Evolutionary conservation across 2,797 vertebrate species (phyloP).

Genomic region (Otolemur crassicaudatus): DNA sequence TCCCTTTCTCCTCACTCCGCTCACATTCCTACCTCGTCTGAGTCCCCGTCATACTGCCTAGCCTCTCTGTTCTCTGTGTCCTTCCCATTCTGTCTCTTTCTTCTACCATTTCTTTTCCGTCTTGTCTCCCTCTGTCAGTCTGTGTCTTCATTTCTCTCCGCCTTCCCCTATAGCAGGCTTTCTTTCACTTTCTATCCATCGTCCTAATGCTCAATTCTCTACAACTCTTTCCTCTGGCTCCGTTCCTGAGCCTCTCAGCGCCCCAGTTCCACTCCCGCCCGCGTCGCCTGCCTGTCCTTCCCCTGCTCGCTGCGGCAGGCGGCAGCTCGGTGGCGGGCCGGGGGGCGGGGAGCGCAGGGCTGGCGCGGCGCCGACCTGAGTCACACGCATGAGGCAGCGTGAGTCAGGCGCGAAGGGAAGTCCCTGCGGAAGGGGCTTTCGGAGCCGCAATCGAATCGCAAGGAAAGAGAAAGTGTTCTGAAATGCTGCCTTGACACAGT

Average conservation of each 20-base stretch:
- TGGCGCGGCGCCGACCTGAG: conserved; percentile 74
- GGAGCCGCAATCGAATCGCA: conserved; percentile 81
- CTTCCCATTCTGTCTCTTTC: neutral
- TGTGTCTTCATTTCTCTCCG: neutral
- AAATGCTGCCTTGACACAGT: conserved; percentile 78
- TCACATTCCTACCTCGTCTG: neutral
- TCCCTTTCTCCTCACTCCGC: neutral
- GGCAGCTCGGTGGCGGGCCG: neutral
- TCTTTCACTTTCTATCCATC: neutral
- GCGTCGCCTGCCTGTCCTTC: neutral
- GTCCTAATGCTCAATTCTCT: neutral
- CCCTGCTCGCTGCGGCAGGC: neutral
- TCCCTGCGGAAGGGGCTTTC: conserved; percentile 80
- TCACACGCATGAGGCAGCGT: conserved; percentile 83
- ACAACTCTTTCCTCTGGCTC: neutral
- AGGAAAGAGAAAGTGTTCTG: conserved; percentile 82
- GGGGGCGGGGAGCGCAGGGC: neutral
- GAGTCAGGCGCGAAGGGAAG: conserved; percentile 86
- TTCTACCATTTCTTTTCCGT: neutral
- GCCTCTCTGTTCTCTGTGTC: neutral
- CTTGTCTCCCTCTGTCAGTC: neutral
- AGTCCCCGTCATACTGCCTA: neutral
- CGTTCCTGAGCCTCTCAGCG: neutral
- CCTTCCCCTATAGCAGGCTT: neutral
- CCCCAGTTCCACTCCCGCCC: neutral